Evolutionary conservation across 1,140 invertebrate species (phyloP), one percentile per base, ranked within the genome.

Genomic region (Zaprionus capensis): DNA sequence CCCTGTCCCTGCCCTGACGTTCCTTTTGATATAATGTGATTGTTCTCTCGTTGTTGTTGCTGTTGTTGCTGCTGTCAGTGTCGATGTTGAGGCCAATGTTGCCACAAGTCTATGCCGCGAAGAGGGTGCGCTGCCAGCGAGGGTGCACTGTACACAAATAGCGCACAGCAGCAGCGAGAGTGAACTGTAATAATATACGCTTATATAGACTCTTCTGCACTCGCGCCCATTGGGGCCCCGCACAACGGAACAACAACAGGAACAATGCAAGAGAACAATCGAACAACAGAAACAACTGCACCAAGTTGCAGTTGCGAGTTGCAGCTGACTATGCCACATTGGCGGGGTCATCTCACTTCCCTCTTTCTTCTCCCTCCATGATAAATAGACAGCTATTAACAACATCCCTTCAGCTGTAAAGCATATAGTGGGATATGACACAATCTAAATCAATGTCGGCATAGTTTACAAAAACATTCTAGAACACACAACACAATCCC

Each of bases 81-180:
- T 61, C 15, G 58, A 46, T 66, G 70, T 31, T 61, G 57, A 44
- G 57, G 71, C 66, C 56, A 69, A 69, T 70, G 66, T 69, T 76
- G 68, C 68, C 73, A 55, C 73, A 71, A 76, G 73, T 65, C 68
- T 49, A 49, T 49, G 41, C 56, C 65, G 61, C 71, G 66, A 69
- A 20, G 41, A 26, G 41, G 59, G 38, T 63, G 59, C 22, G 17
- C 56, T n/a, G 41, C 41, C 41, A 69, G 24, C 55, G 58, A 73
- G 64, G 64, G 71, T 66, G 46, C 67, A 70, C 72, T 63, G 66
- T 70, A 65, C 71, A 66, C 68, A 71, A 79, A 76, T 76, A 76
- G 51, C 67, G 67, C 62, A 46, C 49, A n/a, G 38, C 20, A 53
- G 34, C 26, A 26, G 20, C 14, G 31, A 62, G 53, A 58, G 24